Conservation (phyloP, 2,797 vertebrate species). For the Sebastes reedi region DNA sequence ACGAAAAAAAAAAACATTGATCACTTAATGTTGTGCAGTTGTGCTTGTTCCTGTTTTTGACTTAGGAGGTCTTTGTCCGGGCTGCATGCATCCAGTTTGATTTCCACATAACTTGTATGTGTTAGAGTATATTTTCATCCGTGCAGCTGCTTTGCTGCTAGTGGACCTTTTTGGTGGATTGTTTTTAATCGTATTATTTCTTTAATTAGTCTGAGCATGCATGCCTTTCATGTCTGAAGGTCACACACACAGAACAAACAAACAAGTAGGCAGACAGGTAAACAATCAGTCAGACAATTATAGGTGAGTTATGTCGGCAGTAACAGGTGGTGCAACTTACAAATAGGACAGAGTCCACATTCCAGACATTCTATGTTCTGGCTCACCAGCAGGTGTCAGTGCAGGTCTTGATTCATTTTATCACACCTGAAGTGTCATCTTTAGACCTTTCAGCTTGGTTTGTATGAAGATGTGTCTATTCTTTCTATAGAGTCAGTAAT, state of each 20-base stretch:
- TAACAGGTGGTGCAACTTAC: neutral
- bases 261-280: neutral
- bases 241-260: neutral
- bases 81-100: neutral
- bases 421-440: neutral
- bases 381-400: conserved; percentile 79
- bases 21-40: neutral
- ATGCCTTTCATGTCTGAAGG: neutral
- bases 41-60: neutral
- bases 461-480: neutral
- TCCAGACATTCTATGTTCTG: neutral
- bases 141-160: too few species aligned
- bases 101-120: neutral
- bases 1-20: neutral
- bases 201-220: neutral
- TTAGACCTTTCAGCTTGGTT: neutral
- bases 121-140: neutral
- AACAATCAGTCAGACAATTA: neutral
- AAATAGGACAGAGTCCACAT: neutral
- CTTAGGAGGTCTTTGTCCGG: too few species aligned
- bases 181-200: neutral
- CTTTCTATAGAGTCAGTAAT: neutral
- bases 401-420: conserved; percentile 23
- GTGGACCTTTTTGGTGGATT: neutral
- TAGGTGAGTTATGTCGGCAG: neutral